These are phyloP conservation scores for Ectropis crepuscularia DNA, from an alignment of 2,888 invertebrate species.

Conservation along the genomic window DNA sequence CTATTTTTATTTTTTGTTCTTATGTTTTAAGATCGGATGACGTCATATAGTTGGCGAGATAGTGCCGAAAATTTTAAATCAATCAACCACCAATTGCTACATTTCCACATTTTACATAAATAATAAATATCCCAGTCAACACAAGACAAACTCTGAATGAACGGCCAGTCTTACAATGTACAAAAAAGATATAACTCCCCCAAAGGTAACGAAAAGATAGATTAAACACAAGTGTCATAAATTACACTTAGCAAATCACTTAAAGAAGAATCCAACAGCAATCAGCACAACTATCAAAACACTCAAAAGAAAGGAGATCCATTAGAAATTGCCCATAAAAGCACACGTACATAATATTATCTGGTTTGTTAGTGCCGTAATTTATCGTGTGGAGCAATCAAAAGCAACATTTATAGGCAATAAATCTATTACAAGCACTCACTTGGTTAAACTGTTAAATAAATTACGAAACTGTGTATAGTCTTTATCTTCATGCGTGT, in stretches of 20 bases:
- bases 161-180: too few relatives aligned
- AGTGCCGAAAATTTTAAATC: too few relatives aligned
- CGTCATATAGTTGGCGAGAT: too few relatives aligned
- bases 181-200: too few relatives aligned
- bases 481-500: constrained; percentile 36
- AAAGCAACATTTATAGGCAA: constrained; percentile 46
- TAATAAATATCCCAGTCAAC: too few relatives aligned
- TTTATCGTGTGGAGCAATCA: constrained; percentile 41
- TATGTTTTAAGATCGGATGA: too few relatives aligned
- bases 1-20: too few relatives aligned
- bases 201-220: too few relatives aligned
- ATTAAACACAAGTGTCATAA: too few relatives aligned
- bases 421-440: constrained; percentile 46
- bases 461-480: constrained; percentile 36
- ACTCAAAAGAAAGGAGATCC: constrained; percentile 8
- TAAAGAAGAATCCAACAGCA: not conserved
- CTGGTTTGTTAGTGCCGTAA: constrained; percentile 32
- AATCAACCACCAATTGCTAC: too few relatives aligned
- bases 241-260: not conserved
- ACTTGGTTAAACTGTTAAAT: constrained; percentile 35
- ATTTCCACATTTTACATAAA: too few relatives aligned
- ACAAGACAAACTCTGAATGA: too few relatives aligned
- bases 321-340: constrained; percentile 19
- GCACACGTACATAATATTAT: constrained; percentile 27
- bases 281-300: constrained; percentile 3